Evolutionary conservation across 2,797 vertebrate species (phyloP), one percentile per base, ranked within the genome.

Genomic region (Pseudochromis fuscus): DNA sequence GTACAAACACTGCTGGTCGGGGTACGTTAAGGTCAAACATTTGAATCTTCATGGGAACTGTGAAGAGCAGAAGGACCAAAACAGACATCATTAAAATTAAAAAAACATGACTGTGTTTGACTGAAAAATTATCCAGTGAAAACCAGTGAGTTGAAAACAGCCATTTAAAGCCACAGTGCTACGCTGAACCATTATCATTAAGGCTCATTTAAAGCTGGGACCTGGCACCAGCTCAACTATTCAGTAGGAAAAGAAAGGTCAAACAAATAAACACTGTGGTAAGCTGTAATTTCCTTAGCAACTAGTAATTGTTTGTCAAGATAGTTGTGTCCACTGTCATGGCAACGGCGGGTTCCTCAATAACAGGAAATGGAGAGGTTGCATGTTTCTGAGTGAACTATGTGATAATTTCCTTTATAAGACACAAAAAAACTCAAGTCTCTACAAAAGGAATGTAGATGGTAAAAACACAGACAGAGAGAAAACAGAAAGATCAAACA

Each of bases 281-380:
- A 71, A 87, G 61, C 75, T 23, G 51, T 49, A 12, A 88, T 90
- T 90, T 90, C 92, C 92, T 81, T 90, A 83, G 90, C 82, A 90
- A 94, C 92, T 3, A 15, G 18, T 79, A 25, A 60, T 73, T 93
- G 91, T 93, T 94, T 94, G 79, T 79, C 35, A 44, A 56, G 13
- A 55, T 67, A 48, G 67, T 90, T 86, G 88, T 81, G 66, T 87
- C 67, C 57, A 63, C 80, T 89, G 74, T 84, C 64, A 92, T 91
- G 83, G 92, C 72, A 90, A 94, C 93, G 2, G 72, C 31, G 58
- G 86, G 78, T 82, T 82, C 66, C 81, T 71, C 75, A 87, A 91
- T 84, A 94, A 94, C 91, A 94, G 93, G 92, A 94, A 93, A 79
- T 75, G 76, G 73, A 62, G 60, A 66, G 70, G 73, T 46, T 18